phyloP scores from a whole-genome alignment of 2,797 vertebrate genomes.

The Astyanax mexicanus region DNA sequence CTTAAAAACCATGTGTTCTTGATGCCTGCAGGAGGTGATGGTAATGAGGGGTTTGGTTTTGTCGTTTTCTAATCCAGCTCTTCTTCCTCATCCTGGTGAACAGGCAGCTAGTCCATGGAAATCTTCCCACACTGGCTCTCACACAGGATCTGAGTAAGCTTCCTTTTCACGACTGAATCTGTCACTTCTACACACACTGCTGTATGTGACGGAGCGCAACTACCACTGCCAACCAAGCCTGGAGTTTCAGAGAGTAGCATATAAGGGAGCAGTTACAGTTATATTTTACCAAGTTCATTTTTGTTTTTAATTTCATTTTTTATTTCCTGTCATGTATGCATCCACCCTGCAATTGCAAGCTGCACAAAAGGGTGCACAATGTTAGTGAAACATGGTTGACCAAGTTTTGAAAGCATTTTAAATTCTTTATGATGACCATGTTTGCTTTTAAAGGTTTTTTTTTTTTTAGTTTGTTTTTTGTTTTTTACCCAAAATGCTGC shows the following conservation, averaged over 20 bases:
- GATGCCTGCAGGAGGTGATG: slow-evolving; percentile 18
- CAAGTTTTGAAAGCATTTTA: too few species aligned
- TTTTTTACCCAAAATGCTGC: too few species aligned
- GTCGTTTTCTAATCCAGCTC: background rate
- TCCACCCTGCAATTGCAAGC: too few species aligned
- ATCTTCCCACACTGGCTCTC: background rate
- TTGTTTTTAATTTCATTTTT: too few species aligned
- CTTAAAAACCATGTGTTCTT: background rate
- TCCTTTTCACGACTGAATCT: slow-evolving; percentile 29
- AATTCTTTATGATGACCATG: too few species aligned
- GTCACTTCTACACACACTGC: slow-evolving; percentile 7
- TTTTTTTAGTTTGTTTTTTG: too few species aligned
- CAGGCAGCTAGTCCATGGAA: background rate
- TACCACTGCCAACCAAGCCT: slow-evolving; percentile 20
- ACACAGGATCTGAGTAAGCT: slow-evolving; percentile 1
- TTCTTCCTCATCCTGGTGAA: background rate
- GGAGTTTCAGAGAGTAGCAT: background rate
- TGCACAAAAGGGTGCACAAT: too few species aligned
- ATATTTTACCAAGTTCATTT: too few species aligned
- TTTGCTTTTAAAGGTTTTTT: too few species aligned
- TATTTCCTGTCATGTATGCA: too few species aligned
- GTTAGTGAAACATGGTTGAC: too few species aligned
- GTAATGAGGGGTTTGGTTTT: slow-evolving; percentile 27
- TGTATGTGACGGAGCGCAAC: background rate
- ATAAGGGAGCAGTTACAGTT: background rate